These are phyloP conservation scores for Amyelois transitella DNA, from an alignment of 1,140 invertebrate genomes.

Conservation along the genomic window DNA sequence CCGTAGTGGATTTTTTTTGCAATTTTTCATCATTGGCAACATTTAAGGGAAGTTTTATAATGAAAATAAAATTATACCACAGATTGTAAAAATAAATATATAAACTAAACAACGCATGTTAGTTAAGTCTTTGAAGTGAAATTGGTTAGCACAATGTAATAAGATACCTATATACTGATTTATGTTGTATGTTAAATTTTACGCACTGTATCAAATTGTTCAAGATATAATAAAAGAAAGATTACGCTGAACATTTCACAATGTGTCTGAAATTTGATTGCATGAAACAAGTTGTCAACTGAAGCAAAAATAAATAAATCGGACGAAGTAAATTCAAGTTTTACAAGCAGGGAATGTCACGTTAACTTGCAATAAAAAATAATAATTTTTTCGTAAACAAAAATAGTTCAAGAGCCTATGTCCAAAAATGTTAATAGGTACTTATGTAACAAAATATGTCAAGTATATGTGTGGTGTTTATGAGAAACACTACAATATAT, in stretches of 20 bases:
- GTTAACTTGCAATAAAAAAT: too few relatives aligned
- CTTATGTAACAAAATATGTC: too few relatives aligned
- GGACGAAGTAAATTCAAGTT: too few relatives aligned
- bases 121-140: not conserved
- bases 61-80: not conserved
- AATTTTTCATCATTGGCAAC: not conserved
- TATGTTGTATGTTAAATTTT: slow-evolving; percentile 15
- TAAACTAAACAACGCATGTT: slow-evolving; percentile 5
- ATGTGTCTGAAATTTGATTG: slow-evolving; percentile 2
- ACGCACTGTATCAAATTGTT: slow-evolving; percentile 1
- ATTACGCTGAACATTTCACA: not conserved
- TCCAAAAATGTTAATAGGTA: too few relatives aligned
- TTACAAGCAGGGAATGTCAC: too few relatives aligned
- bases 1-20: slow-evolving; percentile 5
- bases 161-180: not conserved
- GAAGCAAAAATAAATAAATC: too few relatives aligned
- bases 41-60: not conserved
- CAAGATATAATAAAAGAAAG: slow-evolving; percentile 12
- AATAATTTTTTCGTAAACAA: too few relatives aligned
- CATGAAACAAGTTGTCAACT: not conserved
- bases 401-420: too few relatives aligned
- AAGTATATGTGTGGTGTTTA: too few relatives aligned
- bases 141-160: not conserved
- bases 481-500: too few relatives aligned
- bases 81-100: not conserved